Percentiles rank a stretch among this genome's conserved stretches.
Conservation (phyloP, 2,113 vertebrate genomes). For the Actenoides lindsayi region DNA sequence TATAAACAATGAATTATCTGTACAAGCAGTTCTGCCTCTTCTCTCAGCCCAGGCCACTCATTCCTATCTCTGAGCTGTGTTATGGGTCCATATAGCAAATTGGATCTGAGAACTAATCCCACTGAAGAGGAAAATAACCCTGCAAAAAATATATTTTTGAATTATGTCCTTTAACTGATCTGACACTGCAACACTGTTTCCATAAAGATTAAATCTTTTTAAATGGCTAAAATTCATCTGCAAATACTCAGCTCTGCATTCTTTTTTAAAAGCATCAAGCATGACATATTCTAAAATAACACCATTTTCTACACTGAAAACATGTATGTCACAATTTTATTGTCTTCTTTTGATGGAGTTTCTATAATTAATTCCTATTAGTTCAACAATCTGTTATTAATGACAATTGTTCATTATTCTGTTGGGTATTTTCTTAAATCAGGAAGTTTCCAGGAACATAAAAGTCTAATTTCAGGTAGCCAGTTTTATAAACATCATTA, state of each 20-base stretch:
- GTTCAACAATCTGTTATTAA: not conserved
- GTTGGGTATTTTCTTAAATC: not conserved
- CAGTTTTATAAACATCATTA: not conserved
- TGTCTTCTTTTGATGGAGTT: not conserved
- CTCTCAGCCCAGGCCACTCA: not conserved
- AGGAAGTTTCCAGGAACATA: not conserved
- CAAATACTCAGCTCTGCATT: not conserved
- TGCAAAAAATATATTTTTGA: not conserved
- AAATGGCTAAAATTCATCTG: not conserved
- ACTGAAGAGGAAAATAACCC: not conserved
- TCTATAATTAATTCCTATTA: too few species aligned
- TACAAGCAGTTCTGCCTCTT: not conserved
- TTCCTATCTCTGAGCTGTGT: not conserved
- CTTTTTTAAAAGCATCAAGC: not conserved
- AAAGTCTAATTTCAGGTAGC: not conserved
- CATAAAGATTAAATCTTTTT: not conserved
- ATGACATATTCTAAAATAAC: not conserved
- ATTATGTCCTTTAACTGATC: not conserved
- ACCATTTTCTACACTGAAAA: not conserved
- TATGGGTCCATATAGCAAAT: accelerated
- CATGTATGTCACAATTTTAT: not conserved
- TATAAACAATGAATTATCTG: not conserved
- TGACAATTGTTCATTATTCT: not conserved
- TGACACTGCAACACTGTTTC: not conserved
- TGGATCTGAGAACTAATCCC: not conserved